Evolutionary conservation across 2,888 invertebrate species (phyloP).

Genomic region (Phragmatobia fuliginosa): DNA sequence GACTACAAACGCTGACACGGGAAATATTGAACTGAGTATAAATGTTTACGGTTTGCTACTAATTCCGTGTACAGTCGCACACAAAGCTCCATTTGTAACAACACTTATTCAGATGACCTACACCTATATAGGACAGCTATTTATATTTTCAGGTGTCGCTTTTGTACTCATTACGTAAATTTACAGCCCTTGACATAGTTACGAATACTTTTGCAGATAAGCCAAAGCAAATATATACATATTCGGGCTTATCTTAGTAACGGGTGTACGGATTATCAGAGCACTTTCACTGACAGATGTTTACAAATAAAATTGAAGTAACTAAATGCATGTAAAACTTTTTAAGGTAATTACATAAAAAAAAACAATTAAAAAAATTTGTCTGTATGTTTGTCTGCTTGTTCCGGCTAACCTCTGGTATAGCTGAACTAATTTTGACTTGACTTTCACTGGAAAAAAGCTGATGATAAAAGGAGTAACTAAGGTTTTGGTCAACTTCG

Average conservation of each 20-base stretch:
- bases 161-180: not conserved
- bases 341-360: too few species aligned
- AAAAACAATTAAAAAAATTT: too few species aligned
- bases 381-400: too few species aligned
- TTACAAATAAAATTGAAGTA: too few species aligned
- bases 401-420: too few species aligned
- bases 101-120: not conserved
- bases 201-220: not conserved
- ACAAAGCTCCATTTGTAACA: not conserved
- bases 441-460: too few species aligned
- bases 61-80: conserved; percentile 1
- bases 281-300: not conserved
- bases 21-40: not conserved
- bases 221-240: not conserved
- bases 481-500: too few species aligned
- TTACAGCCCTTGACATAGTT: not conserved
- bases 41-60: conserved; percentile 5
- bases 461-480: too few species aligned
- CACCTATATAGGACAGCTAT: not conserved
- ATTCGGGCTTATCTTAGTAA: not conserved
- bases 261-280: not conserved
- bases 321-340: too few species aligned
- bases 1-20: conserved; percentile 5
- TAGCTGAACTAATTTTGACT: too few species aligned
- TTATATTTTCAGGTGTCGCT: not conserved